phyloP scores from a whole-genome alignment of 2,797 vertebrate species.

The Zalophus californianus region DNA sequence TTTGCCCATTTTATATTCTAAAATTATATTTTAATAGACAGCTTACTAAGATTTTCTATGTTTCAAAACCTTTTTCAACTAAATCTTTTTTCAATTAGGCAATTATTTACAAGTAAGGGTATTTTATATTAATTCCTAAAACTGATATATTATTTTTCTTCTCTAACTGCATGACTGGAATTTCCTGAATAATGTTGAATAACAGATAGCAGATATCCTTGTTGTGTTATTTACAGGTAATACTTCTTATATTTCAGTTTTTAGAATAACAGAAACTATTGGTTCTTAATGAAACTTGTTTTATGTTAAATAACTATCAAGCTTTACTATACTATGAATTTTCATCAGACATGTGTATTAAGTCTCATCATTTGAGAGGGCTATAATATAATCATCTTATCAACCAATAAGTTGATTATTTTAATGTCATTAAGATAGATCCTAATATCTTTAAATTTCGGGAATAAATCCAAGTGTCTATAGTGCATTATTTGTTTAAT shows the following conservation, averaged over 20 bases:
- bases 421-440: not conserved
- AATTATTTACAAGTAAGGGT: not conserved
- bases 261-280: not conserved
- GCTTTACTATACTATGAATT: not conserved
- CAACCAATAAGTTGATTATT: not conserved
- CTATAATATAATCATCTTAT: not conserved
- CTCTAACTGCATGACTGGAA: not conserved
- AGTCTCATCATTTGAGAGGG: not conserved
- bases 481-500: not conserved
- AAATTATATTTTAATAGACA: not conserved
- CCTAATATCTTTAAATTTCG: slow-evolving; percentile 44
- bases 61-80: slow-evolving; percentile 3
- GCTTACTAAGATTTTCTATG: not conserved
- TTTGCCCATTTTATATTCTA: not conserved
- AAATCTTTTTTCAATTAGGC: not conserved
- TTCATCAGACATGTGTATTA: not conserved
- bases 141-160: not conserved
- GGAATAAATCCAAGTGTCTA: not conserved
- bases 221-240: not conserved
- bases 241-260: not conserved
- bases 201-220: not conserved
- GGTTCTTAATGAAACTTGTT: not conserved
- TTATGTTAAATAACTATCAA: not conserved
- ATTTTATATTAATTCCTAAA: slow-evolving; percentile 7
- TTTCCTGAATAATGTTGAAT: not conserved